Evolutionary conservation across 2,113 vertebrate species (phyloP), one percentile per base, ranked within the genome.

Genomic region (Bos javanicus): DNA sequence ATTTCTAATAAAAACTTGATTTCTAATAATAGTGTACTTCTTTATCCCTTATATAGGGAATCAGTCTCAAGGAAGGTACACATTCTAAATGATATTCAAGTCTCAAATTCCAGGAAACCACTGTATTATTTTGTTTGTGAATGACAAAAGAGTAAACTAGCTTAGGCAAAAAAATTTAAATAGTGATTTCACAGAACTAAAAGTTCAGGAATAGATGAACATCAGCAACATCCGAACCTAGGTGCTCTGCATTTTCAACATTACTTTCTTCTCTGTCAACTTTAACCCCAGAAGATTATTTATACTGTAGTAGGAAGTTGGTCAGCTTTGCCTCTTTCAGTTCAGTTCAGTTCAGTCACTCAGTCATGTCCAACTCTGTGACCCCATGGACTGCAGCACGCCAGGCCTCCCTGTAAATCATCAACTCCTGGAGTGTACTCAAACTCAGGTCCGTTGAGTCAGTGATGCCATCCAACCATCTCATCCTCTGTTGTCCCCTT

Each of bases 321-420:
- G 43, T 33, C 21, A 54, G 9, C 64, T 71, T 71, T 36, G 17
- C 9, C n/a, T 71, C n/a, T 71, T 67, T 67, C n/a, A 36, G 62
- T n/a, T 67, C 33, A 64, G 62, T 67, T 17, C 16, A 67, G 33
- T 36, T 67, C n/a, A 71, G 64, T 21, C 9, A 0, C 17, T 36
- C 64, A 36, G n/a, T 36, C 9, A 0, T 36, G 19, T 71, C 9
- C 0, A 0, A 71, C n/a, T 36, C 67, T 71, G n/a, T 19, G 5
- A 71, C n/a, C 67, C 19, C 33, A 23, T 71, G 64, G 33, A 71
- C 9, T 19, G 19, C n/a, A 36, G 67, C 67, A 71, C 0, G 0
- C 4, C 67, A 71, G 19, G 19, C 67, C 64, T 71, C 64, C 1
- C n/a, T 36, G n/a, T 71, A 36, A 36, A 36, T 71, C n/a, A 36